These are phyloP conservation scores for Nothura maculosa DNA, from an alignment of 2,797 vertebrate species.

Conservation along the genomic window DNA sequence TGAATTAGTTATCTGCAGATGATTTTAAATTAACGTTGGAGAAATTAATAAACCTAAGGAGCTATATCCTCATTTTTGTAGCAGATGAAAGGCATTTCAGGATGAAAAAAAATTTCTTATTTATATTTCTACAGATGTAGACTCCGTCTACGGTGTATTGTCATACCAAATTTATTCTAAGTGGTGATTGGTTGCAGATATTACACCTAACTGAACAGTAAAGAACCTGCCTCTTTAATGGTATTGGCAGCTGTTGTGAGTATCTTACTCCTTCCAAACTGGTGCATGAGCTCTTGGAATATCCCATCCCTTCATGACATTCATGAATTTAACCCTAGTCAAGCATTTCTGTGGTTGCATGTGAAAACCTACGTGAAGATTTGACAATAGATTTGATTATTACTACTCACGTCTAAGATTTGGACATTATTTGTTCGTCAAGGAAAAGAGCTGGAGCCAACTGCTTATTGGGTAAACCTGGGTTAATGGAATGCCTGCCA, in stretches of 20 bases:
- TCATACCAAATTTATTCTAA: constrained; percentile 21
- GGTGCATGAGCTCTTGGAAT: background rate
- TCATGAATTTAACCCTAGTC: background rate
- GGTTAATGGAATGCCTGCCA: background rate
- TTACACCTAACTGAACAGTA: background rate
- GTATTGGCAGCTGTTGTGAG: background rate
- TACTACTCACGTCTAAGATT: background rate
- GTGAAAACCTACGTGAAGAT: background rate
- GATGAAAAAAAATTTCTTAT: constrained; percentile 36
- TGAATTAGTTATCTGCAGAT: constrained; percentile 69
- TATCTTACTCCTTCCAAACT: background rate
- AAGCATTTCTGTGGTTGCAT: background rate
- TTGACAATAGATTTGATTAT: background rate
- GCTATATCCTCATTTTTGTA: constrained; percentile 70
- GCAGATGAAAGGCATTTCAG: constrained; percentile 59
- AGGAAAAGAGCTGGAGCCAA: background rate
- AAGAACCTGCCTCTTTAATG: background rate
- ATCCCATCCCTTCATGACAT: background rate
- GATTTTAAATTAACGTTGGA: constrained; percentile 70
- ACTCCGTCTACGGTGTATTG: background rate
- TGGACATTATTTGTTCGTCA: background rate
- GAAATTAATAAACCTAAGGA: constrained; percentile 67
- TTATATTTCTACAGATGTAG: constrained; percentile 33
- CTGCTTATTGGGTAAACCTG: background rate
- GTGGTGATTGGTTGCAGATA: background rate